Evolutionary conservation across 2,888 invertebrate genomes (phyloP), one percentile per base, ranked within the genome.

Genomic region (Incurvaria masculella): DNA sequence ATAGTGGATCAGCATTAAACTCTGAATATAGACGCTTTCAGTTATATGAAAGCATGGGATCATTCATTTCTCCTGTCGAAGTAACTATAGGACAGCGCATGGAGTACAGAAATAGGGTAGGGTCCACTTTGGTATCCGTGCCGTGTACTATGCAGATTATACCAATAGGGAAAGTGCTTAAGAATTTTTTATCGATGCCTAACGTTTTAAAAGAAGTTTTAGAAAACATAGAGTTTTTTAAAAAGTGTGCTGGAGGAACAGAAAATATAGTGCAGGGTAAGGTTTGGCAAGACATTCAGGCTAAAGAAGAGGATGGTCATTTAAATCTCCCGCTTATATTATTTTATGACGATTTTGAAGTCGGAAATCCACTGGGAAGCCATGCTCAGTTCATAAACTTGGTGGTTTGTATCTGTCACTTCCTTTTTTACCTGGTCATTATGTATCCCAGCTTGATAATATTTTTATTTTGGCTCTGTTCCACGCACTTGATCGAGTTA

Each of bases 311-410:
- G 8, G 20, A 18, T 42, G 20, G 42, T 19, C 18, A 42, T 14
- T 14, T 42, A 8, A 19, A 19, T 14, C 17, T 42, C 6, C 42
- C 42, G 6, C 20, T 42, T 19, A 5, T 42, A 42, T 19, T 42
- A 19, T 42, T 14, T 42, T 42, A 17, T 42, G 42, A 42, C 14
- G 42, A 42, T 19, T 42, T 42, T 8, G 42, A 42, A 20, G 19
- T 20, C 6, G 42, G 42, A 17, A 42, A 42, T 19, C 42, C 42
- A 14, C 42, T 42, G 6, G 42, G 42, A 5, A 42, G 42, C 14
- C 42, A 42, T 42, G 42, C 42, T 20, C 18, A 14, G 14, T 20
- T 6, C 17, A 42, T 42, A 42, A 42, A 42, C 42, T 42, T 42
- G 42, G 42, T 5, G 42, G 19, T 4, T 16, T 42, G 14, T 42